These are phyloP conservation scores for Lamproptera curius DNA, from an alignment of 2,888 invertebrate species.

Conservation along the genomic window DNA sequence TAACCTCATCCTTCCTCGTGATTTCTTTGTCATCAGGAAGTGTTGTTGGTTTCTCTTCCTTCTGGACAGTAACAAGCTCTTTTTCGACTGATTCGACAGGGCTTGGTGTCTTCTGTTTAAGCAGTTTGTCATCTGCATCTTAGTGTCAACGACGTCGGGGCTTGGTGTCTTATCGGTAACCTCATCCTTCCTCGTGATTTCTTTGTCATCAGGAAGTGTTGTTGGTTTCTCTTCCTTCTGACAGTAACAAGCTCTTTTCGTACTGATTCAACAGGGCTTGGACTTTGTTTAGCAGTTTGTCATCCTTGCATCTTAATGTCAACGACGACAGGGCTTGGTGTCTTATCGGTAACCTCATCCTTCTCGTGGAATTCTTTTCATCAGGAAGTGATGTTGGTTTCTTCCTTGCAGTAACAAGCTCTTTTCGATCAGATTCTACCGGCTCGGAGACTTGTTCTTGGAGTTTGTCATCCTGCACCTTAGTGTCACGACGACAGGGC, in stretches of 20 bases:
- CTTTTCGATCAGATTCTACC: no score
- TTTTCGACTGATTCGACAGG: conserved; percentile 15
- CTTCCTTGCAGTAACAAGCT: no score
- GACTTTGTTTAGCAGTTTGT: no score
- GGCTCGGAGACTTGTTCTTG: no score
- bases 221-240: not conserved
- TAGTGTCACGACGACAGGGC: no score
- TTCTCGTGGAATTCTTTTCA: conserved; percentile 5
- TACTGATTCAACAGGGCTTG: conserved; percentile 1
- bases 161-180: conserved; percentile 19
- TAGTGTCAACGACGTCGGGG: not conserved
- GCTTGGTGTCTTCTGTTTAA: conserved; percentile 20
- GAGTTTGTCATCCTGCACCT: no score
- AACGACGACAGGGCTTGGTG: no score
- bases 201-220: conserved; percentile 7
- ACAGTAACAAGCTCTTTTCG: conserved; percentile 6
- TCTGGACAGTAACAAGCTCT: conserved; percentile 6
- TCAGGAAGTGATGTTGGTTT: not conserved
- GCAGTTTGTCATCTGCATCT: not conserved
- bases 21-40: not conserved
- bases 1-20: conserved; percentile 3
- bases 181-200: conserved; percentile 7
- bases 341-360: no score
- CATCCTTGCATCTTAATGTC: no score
- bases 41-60: not conserved